Evolutionary conservation across 2,888 invertebrate species (phyloP), one percentile per base, ranked within the genome.

Genomic region (Nymphalis urticae): DNA sequence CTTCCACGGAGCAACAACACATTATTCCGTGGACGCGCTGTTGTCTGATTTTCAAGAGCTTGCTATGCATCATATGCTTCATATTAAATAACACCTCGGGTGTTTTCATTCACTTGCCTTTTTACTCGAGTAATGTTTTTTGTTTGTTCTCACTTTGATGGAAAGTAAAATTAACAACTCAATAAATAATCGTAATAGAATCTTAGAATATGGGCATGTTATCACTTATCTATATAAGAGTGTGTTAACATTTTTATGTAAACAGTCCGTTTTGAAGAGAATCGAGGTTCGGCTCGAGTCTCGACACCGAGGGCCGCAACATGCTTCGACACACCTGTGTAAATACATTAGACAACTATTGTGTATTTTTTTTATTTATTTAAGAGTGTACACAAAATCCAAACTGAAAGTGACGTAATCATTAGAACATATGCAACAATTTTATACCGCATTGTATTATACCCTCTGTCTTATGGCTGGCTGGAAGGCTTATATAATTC

Each of bases 311-410:
- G 48, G 17, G 50, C 56, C 24, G 24, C 56, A 17, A 16, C 60
- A n/a, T 16, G 27, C 24, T 47, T 21, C 21, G 47, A 13, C 60
- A 60, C 60, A 60, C 60, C 61, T 61, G 48, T 27, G 48, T 17
- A 7, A 48, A 48, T 61, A 48, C 61, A 61, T 61, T 61, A 61
- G 48, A 21, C 24, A 10, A 42, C 16, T 42, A 48, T 61, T 48
- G 61, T 61, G 27, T 56, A 32, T 32, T 27, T 32, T 27, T 32
- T 56, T 56, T 51, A 51, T 42, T 42, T 4, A 42, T 13, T 13
- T 51, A 51, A 51, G 8, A n/a, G 32, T 32, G 8, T 56, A 54
- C 54, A 56, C 32, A 32, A 17, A 32, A 27, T n/a, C 16, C 17
- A 13, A 16, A 32, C 24, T 32, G 21, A 51, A 21, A 51, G 19